A percentile compares a stretch with the other conserved stretches of the same genome.
phyloP scores from a whole-genome alignment of 2,797 vertebrate species.

The Tragopan temminckii region DNA sequence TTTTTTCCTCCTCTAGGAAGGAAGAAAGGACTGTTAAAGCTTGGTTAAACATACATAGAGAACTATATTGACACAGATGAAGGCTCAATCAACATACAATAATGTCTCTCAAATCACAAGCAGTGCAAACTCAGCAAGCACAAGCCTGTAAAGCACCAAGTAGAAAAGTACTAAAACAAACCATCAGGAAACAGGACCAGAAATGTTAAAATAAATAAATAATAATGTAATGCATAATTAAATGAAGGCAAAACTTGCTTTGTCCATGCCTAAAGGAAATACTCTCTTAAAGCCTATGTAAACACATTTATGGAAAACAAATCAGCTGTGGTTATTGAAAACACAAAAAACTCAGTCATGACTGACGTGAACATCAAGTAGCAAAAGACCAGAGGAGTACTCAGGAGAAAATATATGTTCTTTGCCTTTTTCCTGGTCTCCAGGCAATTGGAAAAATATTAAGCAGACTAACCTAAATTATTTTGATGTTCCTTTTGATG shows the following conservation, averaged over 20 bases:
- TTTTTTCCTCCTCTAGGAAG: background rate
- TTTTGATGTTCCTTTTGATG: background rate
- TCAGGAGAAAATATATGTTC: rapidly evolving
- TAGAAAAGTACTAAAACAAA: background rate
- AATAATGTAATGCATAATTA: background rate
- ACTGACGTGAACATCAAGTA: background rate
- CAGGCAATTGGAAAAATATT: background rate
- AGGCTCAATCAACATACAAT: rapidly evolving
- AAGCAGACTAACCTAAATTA: background rate
- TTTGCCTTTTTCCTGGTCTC: background rate
- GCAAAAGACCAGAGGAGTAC: background rate
- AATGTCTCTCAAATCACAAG: background rate
- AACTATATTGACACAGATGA: background rate
- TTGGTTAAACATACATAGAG: background rate
- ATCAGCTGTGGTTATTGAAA: background rate
- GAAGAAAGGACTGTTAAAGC: background rate
- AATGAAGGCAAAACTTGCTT: background rate
- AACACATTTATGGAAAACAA: background rate
- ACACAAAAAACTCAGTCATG: background rate
- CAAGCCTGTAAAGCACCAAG: background rate
- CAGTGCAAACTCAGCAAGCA: background rate
- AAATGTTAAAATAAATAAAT: background rate
- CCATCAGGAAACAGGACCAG: background rate
- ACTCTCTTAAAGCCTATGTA: background rate
- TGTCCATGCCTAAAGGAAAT: background rate